Evolutionary conservation across 2,888 invertebrate genomes (phyloP).

Genomic region (Fragum fragum): DNA sequence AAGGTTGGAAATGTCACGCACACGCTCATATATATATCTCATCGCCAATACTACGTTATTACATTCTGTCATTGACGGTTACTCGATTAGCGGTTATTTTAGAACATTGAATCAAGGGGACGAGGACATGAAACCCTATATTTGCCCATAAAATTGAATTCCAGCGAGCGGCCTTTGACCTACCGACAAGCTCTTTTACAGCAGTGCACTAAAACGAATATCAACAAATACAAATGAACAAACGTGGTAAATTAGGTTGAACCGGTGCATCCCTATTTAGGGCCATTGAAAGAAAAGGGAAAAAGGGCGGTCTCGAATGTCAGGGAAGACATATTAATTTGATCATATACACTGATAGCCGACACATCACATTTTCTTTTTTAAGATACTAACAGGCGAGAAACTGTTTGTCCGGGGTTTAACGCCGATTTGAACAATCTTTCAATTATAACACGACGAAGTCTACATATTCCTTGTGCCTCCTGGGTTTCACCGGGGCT

Average conservation of each 20-base stretch:
- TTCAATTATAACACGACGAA: too few species aligned
- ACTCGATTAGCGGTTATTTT: too few species aligned
- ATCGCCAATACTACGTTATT: too few species aligned
- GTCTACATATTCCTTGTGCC: too few species aligned
- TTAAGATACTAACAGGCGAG: too few species aligned
- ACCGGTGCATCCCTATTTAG: conserved; percentile 1
- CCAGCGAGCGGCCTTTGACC: conserved; percentile 10
- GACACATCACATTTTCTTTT: background rate
- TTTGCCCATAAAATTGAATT: background rate
- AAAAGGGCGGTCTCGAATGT: conserved; percentile 20
- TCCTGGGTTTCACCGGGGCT: too few species aligned
- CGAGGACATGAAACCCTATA: background rate
- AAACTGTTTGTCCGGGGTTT: too few species aligned
- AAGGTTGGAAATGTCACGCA: too few species aligned
- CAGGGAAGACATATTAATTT: conserved; percentile 20
- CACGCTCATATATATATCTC: too few species aligned
- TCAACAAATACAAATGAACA: background rate
- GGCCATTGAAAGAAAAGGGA: conserved; percentile 2
- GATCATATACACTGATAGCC: background rate
- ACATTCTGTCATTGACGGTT: too few species aligned
- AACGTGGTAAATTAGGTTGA: conserved; percentile 13
- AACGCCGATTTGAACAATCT: too few species aligned
- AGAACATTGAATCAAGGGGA: too few species aligned
- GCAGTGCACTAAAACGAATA: background rate
- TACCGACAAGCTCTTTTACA: background rate